phyloP scores from a whole-genome alignment of 2,113 vertebrate species.

The Choloepus hoffmanni region DNA sequence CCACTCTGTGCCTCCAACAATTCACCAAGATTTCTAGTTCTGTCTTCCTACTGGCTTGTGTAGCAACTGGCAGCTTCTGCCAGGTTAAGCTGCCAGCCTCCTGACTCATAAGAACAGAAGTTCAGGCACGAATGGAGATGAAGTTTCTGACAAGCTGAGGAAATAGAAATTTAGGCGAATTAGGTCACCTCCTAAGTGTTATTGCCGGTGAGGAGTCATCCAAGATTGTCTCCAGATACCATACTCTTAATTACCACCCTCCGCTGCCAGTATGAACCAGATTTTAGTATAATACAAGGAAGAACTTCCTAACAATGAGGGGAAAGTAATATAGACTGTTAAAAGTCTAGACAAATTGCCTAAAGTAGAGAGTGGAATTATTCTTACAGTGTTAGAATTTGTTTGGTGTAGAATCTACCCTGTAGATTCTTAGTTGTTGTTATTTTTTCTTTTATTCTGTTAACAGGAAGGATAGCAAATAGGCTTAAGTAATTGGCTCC shows the following conservation, averaged over 20 bases:
- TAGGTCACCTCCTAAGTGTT: not conserved
- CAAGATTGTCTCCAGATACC: not conserved
- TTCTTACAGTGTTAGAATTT: not conserved
- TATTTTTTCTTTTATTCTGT: not conserved
- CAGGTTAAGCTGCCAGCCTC: not conserved
- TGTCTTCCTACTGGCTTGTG: not conserved
- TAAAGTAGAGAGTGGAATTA: not conserved
- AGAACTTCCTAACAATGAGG: not conserved
- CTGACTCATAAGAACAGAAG: not conserved
- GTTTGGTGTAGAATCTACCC: slow-evolving; percentile 13
- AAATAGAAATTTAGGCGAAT: not conserved
- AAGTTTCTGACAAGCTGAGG: not conserved
- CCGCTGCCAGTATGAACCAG: not conserved
- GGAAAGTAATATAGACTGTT: not conserved
- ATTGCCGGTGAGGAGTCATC: not conserved
- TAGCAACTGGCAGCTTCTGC: not conserved
- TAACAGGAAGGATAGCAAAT: not conserved
- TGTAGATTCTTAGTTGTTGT: not conserved
- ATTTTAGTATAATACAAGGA: not conserved
- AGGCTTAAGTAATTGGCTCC: not conserved
- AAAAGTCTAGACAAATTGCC: not conserved
- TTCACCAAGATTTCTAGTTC: not conserved
- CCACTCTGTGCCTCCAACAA: not conserved
- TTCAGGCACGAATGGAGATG: not conserved
- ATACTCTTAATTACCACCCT: not conserved